Evolutionary conservation across 2,113 vertebrate genomes (phyloP), one percentile per base, ranked within the genome.

Genomic region (Centropus bengalensis): DNA sequence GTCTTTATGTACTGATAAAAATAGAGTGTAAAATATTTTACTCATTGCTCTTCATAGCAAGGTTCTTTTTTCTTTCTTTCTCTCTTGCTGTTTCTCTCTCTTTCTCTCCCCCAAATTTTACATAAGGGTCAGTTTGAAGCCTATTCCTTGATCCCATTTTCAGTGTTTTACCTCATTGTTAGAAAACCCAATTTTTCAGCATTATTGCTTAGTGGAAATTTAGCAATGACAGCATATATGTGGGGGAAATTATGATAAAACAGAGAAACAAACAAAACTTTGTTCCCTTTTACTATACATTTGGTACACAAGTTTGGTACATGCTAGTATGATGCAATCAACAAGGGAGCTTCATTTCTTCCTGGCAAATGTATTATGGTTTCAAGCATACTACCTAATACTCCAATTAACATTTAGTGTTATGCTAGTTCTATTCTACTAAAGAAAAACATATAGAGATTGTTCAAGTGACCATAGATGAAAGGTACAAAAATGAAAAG

Each of bases 1-100:
- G 86, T 96, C 47, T 95, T 97, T 98, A 97, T 97, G 98, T 98
- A 97, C 97, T 97, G 93, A 97, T 98, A 76, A 98, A 98, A 98
- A 96, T 98, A 98, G 97, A 97, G 98, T 97, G 91, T 98, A 98
- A 97, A 98, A 94, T 94, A 97, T 97, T 98, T 98, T 97, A 98
- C 97, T 85, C 82, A 86, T 93, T 94, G 97, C 97, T 97, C 97
- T 98, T 96, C 91, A 71, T 36, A 70, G 21, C 51, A 64, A 67
- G 59, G n/a, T 66, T 64, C 93, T 58, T 2, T 84, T 69, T 30
- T 47, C 21, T 44, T 33, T 42, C 14, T 40, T 0, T 21, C 28
- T 49, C 5, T 49, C 2, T 70, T 12, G 44, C 3, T 49, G 3
- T 51, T 7, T 66, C 12, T 33, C 33, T 27, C 32, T 58, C 22